Base-by-base conservation (phyloP, 1,140 invertebrate species). In the Apocrypta bakeri region DNA sequence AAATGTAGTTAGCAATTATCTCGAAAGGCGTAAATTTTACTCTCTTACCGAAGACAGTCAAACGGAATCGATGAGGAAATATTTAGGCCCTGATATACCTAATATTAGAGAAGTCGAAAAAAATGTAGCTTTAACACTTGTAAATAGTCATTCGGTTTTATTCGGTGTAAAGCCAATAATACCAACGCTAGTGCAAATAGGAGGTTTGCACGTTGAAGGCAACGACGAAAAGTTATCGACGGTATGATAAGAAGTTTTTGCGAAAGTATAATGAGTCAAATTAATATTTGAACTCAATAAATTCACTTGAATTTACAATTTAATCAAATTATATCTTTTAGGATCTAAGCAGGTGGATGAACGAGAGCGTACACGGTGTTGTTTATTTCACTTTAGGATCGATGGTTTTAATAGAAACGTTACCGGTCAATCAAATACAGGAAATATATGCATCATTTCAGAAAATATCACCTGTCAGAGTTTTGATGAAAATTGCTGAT, bases 351-450 rank as follows among this genome's bases (percentile, higher is more conserved):
- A 92, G 94, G 77, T 94, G 94, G 88, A 90, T 96, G 71, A 94
- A 95, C 83, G 93, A 93, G 83, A 93, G 94, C 40, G 91, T 92
- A 83, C 87, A 95, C 84, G 95, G 95, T 0, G 93, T 96, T 1
- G 93, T 96, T 40, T 94, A 94, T 83, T 95, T 96, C 83, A 94
- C 94, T 85, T 93, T 96, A 86, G 96, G 96, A 42, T 94, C 95
- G 9, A 92, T 94, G 85, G 89, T 95, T 25, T 92, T 93, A 77
- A 92, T 93, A 74, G 92, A 93, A 17, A 92, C 92, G 0, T 90
- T 96, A 83, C 93, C 94, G 0, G 84, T 91, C 6, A 90, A 93
- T 0, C 25, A 31, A 12, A 3, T 86, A 25, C 2, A 27, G 2
- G 68, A 24, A 42, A 71, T 88, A 17, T 85, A 84, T 11, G 33